phyloP scores from a whole-genome alignment of 2,113 vertebrate genomes.

The Pristiophorus japonicus region DNA sequence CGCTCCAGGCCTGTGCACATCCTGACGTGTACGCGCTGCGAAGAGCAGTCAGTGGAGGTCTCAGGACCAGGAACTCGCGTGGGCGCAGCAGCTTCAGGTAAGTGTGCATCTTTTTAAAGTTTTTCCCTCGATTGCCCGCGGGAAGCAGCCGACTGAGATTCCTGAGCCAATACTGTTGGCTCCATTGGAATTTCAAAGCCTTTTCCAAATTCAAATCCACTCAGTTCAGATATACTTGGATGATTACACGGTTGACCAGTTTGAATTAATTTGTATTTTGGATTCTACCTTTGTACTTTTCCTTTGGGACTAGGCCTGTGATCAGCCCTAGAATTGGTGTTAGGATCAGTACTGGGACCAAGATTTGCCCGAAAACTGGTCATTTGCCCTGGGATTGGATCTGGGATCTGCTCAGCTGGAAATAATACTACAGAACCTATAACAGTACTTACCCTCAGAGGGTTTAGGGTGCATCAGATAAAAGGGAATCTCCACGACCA shows the following conservation, averaged over 20 bases:
- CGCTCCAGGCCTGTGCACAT: no score
- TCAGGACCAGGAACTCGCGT: no score
- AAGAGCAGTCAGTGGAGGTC: no score
- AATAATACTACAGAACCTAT: background rate
- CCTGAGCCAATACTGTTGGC: no score
- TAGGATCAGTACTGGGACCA: background rate
- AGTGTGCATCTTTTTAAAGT: no score
- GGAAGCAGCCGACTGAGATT: no score
- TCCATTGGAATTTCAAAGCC: background rate
- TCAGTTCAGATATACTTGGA: background rate
- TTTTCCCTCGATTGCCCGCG: no score
- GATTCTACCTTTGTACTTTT: background rate
- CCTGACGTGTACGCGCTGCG: no score
- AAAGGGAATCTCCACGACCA: slow-evolving; percentile 70
- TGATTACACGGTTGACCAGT: background rate
- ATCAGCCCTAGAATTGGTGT: background rate
- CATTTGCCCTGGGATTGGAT: background rate
- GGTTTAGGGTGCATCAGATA: slow-evolving; percentile 80
- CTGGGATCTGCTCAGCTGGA: background rate
- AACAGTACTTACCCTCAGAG: slow-evolving; percentile 50
- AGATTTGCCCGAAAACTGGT: background rate
- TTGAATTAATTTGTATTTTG: background rate
- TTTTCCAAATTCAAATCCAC: background rate
- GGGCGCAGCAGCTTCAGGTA: no score
- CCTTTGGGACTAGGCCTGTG: background rate